Evolutionary conservation across 2,888 invertebrate genomes (phyloP), one percentile per base, ranked within the genome.

Genomic region (Trypoxylon attenuatum): DNA sequence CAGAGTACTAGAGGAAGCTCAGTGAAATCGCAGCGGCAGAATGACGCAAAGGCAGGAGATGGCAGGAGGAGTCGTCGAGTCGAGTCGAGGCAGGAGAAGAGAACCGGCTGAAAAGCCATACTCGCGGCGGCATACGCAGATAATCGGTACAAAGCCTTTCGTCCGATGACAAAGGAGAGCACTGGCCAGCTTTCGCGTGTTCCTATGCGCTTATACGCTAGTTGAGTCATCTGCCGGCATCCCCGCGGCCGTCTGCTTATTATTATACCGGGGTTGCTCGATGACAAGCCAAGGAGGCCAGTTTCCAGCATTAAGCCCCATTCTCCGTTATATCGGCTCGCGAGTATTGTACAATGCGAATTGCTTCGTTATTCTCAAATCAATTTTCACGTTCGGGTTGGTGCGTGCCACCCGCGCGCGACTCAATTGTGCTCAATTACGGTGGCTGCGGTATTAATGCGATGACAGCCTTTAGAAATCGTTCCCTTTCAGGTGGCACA

Each of bases 81-180:
- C 19, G 39, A 53, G 25, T 16, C n/a, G 52, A 18, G 41, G 51
- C n/a, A n/a, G 50, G 56, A 49, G 33, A 45, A 60, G 69, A 55
- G 75, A 53, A 56, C 59, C 49, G 64, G 61, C 67, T 77, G 80
- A 79, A 81, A 82, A 82, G 82, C 82, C 74, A 66, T 73, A 65
- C 71, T 70, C 73, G 76, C 58, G 62, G 71, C 72, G 72, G 74
- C 76, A 77, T 79, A 82, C 82, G 81, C 81, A 81, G 83, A 82
- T 83, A 83, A 84, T 83, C 83, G 79, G 82, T 79, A 82, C 82
- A 83, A 84, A 82, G 83, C 82, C 80, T 81, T 81, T 82, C 81
- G 79, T 82, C 73, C 74, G 70, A 78, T 78, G 79, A 82, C 81
- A 82, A 82, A 83, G 79, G 74, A 77, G 73, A 73, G 73, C 75